Conservation (phyloP, 2,888 invertebrate species). For the Phasia obesa region DNA sequence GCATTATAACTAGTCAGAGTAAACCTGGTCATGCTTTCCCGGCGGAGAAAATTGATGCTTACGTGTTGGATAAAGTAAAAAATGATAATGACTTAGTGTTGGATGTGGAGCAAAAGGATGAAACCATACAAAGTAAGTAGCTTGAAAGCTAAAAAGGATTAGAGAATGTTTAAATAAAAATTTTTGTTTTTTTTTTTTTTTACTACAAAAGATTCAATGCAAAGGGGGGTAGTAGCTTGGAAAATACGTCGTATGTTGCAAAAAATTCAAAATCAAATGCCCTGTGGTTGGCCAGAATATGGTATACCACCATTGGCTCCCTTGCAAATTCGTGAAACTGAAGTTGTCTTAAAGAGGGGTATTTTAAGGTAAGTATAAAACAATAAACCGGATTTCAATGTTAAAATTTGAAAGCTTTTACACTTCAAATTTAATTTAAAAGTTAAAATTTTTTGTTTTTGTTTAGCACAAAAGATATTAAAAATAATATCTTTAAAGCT, state of each 20-base stretch:
- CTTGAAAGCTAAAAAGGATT: background rate
- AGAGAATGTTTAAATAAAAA: background rate
- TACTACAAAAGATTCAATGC: background rate
- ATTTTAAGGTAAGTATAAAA: conserved; percentile 74
- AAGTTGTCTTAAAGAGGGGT: conserved; percentile 73
- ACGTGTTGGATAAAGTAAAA: conserved; percentile 58
- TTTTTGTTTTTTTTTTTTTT: background rate
- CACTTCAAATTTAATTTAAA: too few relatives aligned
- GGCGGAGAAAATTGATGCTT: conserved; percentile 28
- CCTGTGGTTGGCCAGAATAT: conserved; percentile 76
- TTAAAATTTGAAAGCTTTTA: conserved; percentile 3
- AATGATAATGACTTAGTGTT: conserved; percentile 75
- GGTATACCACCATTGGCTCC: conserved; percentile 79
- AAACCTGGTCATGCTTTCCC: conserved; percentile 5
- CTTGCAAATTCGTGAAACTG: conserved; percentile 72
- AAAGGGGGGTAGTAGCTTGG: conserved; percentile 74
- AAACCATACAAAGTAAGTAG: conserved; percentile 74
- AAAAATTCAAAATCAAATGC: conserved; percentile 77
- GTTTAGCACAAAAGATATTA: too few relatives aligned
- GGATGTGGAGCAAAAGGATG: conserved; percentile 72
- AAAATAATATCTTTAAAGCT: too few relatives aligned
- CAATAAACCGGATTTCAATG: background rate
- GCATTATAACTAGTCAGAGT: conserved; percentile 49
- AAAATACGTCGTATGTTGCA: conserved; percentile 76
- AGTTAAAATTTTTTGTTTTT: too few relatives aligned